A percentile compares a stretch with the other conserved stretches of the same genome.
Evolutionary conservation across 2,113 vertebrate genomes (phyloP).

Genomic region (Pungitius pungitius): DNA sequence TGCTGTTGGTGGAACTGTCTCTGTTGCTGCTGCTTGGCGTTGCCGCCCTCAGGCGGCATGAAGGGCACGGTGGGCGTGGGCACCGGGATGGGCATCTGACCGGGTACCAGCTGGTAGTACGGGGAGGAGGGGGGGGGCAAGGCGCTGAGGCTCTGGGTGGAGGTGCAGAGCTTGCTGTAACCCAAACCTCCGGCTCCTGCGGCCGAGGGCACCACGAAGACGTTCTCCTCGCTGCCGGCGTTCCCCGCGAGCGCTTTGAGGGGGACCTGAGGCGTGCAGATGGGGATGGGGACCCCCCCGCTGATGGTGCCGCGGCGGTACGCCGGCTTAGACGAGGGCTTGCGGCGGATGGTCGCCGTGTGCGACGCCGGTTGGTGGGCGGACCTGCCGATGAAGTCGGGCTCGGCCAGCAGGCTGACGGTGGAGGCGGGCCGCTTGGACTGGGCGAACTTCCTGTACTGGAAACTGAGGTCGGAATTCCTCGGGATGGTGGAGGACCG

Average conservation of each 20-base stretch:
- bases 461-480: constrained; percentile 82
- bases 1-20: constrained; percentile 42
- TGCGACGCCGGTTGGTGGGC: constrained; percentile 68
- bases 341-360: constrained; percentile 85
- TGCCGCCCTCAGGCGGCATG: constrained; percentile 41
- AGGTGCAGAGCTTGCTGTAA: constrained; percentile 75
- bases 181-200: constrained; percentile 54
- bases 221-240: constrained; percentile 59
- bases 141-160: constrained; percentile 82
- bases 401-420: constrained; percentile 81
- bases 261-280: constrained; percentile 83
- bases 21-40: constrained; percentile 52
- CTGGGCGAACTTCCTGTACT: constrained; percentile 83
- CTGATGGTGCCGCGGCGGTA: constrained; percentile 83
- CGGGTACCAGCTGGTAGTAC: constrained; percentile 82
- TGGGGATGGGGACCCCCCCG: constrained; percentile 84
- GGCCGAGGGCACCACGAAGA: constrained; percentile 36
- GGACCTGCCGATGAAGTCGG: constrained; percentile 55
- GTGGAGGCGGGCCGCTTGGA: constrained; percentile 83
- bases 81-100: constrained; percentile 77
- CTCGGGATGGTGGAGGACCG: constrained; percentile 85
- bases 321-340: constrained; percentile 82
- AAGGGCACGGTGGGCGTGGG: constrained; percentile 54
- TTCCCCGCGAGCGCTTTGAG: constrained; percentile 48
- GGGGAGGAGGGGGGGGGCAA: constrained; percentile 72